Conservation (phyloP, 2,113 vertebrate species). For the Cacatua alba region DNA sequence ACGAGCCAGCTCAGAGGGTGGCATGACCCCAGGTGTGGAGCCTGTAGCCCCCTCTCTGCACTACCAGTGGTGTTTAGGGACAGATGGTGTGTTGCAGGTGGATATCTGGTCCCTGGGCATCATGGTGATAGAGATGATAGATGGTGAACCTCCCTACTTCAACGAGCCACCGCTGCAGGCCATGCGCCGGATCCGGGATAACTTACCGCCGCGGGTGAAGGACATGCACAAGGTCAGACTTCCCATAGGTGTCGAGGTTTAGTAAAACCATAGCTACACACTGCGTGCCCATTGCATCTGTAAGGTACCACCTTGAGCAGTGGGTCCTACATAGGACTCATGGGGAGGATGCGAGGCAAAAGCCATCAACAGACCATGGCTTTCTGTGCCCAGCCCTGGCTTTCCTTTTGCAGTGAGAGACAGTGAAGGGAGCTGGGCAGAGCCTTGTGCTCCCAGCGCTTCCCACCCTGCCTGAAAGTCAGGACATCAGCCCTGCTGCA, state of each 20-base stretch:
- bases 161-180: constrained; percentile 98
- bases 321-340: accelerated
- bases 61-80: not conserved
- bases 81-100: constrained; percentile 71
- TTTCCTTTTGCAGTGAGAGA: not conserved
- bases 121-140: constrained; percentile 99
- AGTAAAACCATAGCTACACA: accelerated
- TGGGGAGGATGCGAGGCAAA: too few relatives aligned
- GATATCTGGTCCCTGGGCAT: constrained; percentile 99
- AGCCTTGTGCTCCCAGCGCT: not conserved
- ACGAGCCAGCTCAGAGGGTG: accelerated
- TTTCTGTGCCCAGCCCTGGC: not conserved
- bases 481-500: accelerated
- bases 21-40: accelerated
- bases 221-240: constrained; percentile 91
- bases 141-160: constrained; percentile 96
- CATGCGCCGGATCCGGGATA: constrained; percentile 98
- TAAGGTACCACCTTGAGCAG: not conserved
- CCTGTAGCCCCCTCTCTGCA: accelerated
- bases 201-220: constrained; percentile 92
- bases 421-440: not conserved
- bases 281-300: not conserved
- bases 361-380: accelerated
- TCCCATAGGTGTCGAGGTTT: accelerated
- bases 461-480: accelerated